Percentiles rank a stretch among this genome's conserved stretches.
Evolutionary conservation across 2,888 invertebrate genomes (phyloP).

Genomic region (Volucella bombylans): DNA sequence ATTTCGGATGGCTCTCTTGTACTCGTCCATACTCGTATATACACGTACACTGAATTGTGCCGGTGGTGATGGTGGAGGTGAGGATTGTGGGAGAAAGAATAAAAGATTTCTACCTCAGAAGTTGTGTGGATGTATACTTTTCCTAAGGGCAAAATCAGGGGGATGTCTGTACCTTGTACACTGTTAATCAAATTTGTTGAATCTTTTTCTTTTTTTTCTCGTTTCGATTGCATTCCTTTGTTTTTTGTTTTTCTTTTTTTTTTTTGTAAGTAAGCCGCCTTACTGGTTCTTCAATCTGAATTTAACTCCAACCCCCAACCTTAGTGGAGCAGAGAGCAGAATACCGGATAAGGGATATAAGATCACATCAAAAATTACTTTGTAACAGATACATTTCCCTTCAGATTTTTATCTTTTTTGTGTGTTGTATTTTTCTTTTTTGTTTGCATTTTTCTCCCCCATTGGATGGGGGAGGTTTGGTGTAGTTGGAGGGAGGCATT

Average conservation of each 20-base stretch:
- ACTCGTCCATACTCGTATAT: background rate
- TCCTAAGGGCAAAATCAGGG: background rate
- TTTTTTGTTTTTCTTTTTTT: conserved; percentile 21
- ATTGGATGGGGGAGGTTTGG: conserved; percentile 1
- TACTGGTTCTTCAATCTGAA: conserved; percentile 11
- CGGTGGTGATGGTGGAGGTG: too few relatives aligned
- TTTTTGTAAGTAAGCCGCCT: conserved; percentile 13
- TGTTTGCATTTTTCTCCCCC: conserved; percentile 22
- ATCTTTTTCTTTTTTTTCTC: conserved; percentile 14
- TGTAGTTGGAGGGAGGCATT: conserved; percentile 24
- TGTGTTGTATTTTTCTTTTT: conserved; percentile 4
- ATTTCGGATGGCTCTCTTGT: conserved; percentile 51
- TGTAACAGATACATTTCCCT: conserved; percentile 62
- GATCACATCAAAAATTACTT: conserved; percentile 67
- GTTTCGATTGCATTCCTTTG: conserved; percentile 39
- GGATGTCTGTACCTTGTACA: background rate
- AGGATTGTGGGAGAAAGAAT: background rate
- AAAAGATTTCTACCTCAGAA: background rate
- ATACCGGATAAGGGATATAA: conserved; percentile 20
- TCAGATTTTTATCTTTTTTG: conserved; percentile 23
- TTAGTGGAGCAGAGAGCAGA: background rate
- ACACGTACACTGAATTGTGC: too few relatives aligned
- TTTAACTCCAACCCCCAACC: conserved; percentile 31
- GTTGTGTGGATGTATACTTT: background rate
- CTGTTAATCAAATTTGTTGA: conserved; percentile 53